phyloP scores from a whole-genome alignment of 2,113 vertebrate genomes.

The Chaetops frenatus region DNA sequence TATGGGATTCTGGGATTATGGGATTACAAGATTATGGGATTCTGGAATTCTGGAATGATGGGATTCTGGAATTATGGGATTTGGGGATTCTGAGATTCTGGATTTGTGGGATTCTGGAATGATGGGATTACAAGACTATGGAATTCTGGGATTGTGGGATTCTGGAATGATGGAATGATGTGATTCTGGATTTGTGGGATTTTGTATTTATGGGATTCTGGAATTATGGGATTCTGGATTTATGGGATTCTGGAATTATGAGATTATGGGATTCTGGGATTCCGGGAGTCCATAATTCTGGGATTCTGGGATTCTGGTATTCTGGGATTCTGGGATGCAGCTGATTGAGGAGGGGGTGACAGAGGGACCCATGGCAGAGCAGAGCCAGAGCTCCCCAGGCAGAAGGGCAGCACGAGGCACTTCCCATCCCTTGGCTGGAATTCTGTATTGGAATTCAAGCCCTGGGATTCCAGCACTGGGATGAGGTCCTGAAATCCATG shows the following conservation, averaged over 20 bases:
- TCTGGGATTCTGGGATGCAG: neutral
- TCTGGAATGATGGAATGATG: accelerated
- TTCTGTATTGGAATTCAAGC: accelerated
- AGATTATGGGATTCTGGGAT: too few relatives aligned
- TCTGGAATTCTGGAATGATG: accelerated
- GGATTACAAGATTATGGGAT: neutral
- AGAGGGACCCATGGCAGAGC: neutral
- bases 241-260: too few relatives aligned
- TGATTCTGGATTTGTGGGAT: neutral
- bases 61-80: too few relatives aligned
- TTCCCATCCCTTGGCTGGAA: neutral
- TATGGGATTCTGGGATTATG: accelerated
- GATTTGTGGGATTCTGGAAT: too few relatives aligned
- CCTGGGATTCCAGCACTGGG: accelerated
- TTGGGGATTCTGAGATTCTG: neutral
- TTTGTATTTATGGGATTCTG: neutral
- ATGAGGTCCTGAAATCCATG: neutral
- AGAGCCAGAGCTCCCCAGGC: accelerated
- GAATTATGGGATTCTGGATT: neutral
- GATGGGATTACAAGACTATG: too few relatives aligned
- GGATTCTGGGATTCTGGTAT: neutral
- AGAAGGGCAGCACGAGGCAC: accelerated
- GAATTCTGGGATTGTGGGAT: too few relatives aligned
- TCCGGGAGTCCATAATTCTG: neutral
- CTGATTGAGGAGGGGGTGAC: neutral